A percentile compares a stretch with the other conserved stretches of the same genome.
Conservation (phyloP, 1,140 invertebrate species). For the Lycorma delicatula region DNA sequence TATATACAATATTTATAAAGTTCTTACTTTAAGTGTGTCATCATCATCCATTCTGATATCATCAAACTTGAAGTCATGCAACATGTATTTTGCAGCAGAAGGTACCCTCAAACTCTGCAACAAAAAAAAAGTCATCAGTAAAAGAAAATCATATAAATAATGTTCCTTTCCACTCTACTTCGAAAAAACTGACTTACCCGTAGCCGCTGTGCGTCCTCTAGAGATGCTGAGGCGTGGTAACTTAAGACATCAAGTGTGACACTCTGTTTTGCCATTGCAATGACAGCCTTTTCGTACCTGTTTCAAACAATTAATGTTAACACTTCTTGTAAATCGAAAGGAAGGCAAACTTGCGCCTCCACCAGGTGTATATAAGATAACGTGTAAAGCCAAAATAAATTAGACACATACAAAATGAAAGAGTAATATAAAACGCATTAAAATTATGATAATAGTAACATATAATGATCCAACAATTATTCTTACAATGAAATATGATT, state of each 20-base stretch:
- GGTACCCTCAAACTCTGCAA: constrained; percentile 59
- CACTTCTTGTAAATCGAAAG: no score
- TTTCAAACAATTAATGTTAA: no score
- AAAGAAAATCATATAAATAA: no score
- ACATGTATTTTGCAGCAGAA: constrained; percentile 68
- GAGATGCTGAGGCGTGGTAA: constrained; percentile 87
- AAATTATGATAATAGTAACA: no score
- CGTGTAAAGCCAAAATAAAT: no score
- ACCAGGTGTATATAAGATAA: no score
- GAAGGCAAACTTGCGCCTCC: no score
- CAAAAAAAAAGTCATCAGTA: constrained; percentile 20
- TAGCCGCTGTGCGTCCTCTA: constrained; percentile 76
- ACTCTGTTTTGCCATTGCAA: constrained; percentile 89
- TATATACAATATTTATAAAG: constrained; percentile 6
- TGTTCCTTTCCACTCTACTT: no score
- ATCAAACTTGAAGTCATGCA: constrained; percentile 83
- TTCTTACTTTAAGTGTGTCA: constrained; percentile 70
- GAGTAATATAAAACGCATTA: not conserved
- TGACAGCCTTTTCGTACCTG: constrained; percentile 84
- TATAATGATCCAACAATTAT: no score
- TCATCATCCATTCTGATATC: constrained; percentile 78
- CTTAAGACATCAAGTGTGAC: constrained; percentile 92
- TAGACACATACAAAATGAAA: not conserved
- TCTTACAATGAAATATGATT: no score
- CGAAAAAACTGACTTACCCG: no score